Evolutionary conservation across 2,797 vertebrate genomes (phyloP).

Genomic region (Sebastes matsubarae): DNA sequence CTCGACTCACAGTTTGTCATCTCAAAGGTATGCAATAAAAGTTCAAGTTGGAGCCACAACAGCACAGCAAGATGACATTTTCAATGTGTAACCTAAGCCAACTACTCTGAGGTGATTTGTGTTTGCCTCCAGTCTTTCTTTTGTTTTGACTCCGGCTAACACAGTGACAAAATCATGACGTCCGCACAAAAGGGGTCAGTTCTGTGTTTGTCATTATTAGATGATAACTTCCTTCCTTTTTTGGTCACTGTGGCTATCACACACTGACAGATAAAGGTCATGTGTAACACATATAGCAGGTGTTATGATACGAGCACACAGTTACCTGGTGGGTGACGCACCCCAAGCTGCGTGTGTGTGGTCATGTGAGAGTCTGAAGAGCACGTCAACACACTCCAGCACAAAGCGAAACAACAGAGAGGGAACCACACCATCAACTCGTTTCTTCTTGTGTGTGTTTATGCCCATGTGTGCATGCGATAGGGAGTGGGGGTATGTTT

Average conservation of each 20-base stretch:
- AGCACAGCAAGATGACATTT: neutral
- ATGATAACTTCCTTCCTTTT: neutral
- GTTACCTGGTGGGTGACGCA: conserved; percentile 43
- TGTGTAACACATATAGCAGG: conserved; percentile 46
- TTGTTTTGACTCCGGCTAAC: no score
- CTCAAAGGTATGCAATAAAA: no score
- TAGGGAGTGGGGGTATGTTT: conserved; percentile 16
- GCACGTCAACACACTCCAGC: neutral
- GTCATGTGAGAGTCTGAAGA: conserved; percentile 26
- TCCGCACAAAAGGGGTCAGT: neutral
- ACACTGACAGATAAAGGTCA: conserved; percentile 33
- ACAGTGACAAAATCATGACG: neutral
- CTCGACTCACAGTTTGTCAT: no score
- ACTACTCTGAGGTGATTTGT: no score
- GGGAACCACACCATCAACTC: neutral
- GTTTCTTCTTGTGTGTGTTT: neutral
- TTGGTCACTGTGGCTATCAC: neutral
- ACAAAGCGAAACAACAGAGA: neutral
- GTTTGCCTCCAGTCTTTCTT: no score
- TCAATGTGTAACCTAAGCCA: neutral
- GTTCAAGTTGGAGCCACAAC: no score
- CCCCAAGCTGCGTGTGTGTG: conserved; percentile 22
- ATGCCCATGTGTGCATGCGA: neutral
- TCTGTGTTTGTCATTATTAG: neutral
- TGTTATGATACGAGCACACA: conserved; percentile 25